Percentiles rank a stretch among this genome's conserved stretches.
Conservation (phyloP, 2,888 invertebrate species). For the Folsomia manolachei region DNA sequence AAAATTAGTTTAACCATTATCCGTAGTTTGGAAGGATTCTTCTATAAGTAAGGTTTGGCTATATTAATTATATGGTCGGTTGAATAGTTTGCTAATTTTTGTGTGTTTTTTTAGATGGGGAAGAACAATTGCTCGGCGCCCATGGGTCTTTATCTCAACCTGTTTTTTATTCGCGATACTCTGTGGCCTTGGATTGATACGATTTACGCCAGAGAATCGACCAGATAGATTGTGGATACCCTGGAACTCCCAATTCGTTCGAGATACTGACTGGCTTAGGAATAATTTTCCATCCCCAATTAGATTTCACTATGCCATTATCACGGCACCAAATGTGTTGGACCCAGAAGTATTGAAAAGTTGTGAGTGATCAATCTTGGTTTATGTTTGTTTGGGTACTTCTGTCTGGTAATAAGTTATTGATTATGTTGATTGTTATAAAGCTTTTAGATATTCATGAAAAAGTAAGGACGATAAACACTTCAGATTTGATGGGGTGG, state of each 20-base stretch:
- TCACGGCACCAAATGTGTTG: conserved; percentile 67
- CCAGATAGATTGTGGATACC: conserved; percentile 75
- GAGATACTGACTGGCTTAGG: conserved; percentile 71
- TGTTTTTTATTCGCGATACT: conserved; percentile 61
- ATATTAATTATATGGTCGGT: background rate
- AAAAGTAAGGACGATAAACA: conserved; percentile 56
- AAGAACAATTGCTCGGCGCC: conserved; percentile 62
- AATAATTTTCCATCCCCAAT: conserved; percentile 65
- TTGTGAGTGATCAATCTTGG: conserved; percentile 46
- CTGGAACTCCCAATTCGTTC: conserved; percentile 66
- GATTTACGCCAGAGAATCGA: conserved; percentile 70
- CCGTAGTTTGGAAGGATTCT: conserved; percentile 38
- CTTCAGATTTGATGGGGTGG: conserved; percentile 54
- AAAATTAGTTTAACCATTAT: conserved; percentile 41
- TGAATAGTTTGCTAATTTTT: background rate
- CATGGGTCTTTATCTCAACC: conserved; percentile 61
- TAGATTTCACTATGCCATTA: conserved; percentile 63
- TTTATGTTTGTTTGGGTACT: too few species aligned
- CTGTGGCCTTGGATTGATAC: conserved; percentile 63
- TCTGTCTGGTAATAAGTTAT: too few species aligned
- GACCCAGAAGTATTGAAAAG: conserved; percentile 60
- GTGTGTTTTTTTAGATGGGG: conserved; percentile 59
- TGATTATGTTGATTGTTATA: background rate
- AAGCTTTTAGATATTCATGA: conserved; percentile 59
- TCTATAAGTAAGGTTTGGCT: conserved; percentile 31